phyloP scores from a whole-genome alignment of 2,113 vertebrate species.

The Microcebus lehilahytsara region DNA sequence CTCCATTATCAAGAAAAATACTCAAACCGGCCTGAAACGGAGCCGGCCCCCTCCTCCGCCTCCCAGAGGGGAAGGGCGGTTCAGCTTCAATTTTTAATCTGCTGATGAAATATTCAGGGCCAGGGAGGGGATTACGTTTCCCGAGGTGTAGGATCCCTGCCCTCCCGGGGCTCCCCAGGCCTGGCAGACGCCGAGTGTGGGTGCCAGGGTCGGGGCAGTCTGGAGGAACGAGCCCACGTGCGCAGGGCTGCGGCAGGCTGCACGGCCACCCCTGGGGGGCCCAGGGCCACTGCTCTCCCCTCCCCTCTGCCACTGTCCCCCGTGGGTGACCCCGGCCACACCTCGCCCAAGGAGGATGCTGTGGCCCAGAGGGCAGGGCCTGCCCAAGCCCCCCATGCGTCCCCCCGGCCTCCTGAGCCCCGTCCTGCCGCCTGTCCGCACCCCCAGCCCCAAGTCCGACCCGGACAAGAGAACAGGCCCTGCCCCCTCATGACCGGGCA shows the following conservation, averaged over 20 bases:
- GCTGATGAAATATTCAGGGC: constrained; percentile 84
- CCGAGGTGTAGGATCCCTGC: constrained; percentile 68
- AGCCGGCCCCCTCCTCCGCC: not conserved
- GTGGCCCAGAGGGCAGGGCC: not conserved
- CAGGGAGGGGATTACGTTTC: constrained; percentile 79
- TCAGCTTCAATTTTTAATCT: constrained; percentile 85
- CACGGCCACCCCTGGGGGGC: accelerated
- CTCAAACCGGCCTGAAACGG: constrained; percentile 75
- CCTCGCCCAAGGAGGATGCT: not conserved
- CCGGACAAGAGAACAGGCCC: too few relatives aligned
- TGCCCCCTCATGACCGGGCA: accelerated
- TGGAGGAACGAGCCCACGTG: not conserved
- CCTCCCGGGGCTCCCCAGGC: accelerated
- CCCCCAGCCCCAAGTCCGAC: accelerated
- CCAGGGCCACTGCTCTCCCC: accelerated
- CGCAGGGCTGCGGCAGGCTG: accelerated
- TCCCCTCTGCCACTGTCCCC: not conserved
- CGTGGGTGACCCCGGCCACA: accelerated
- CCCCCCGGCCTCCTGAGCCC: not conserved
- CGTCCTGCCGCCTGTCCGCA: accelerated
- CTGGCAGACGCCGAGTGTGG: not conserved
- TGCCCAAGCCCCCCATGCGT: not conserved
- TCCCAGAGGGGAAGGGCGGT: constrained; percentile 53
- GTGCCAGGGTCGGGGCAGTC: accelerated
- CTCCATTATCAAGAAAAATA: constrained; percentile 81